Percentiles rank a stretch among this genome's conserved stretches.
Conservation (phyloP, 2,113 vertebrate species). For the Syngnathus typhle region DNA sequence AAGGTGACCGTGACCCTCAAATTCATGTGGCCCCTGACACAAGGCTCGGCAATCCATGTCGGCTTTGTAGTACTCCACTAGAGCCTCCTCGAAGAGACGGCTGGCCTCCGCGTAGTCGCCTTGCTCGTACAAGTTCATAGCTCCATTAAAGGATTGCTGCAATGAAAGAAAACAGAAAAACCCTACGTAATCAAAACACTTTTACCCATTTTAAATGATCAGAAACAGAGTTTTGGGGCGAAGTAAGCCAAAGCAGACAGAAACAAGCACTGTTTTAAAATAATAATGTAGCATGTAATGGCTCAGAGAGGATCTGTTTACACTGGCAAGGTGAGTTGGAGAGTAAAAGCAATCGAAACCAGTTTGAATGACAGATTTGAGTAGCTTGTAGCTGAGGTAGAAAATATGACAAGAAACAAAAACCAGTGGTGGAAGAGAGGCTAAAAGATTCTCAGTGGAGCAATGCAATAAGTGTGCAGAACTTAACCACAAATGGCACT, state of each 20-base stretch:
- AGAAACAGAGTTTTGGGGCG: background rate
- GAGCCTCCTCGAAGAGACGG: slow-evolving; percentile 77
- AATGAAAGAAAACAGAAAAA: background rate
- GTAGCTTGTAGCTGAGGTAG: background rate
- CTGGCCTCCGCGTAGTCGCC: slow-evolving; percentile 75
- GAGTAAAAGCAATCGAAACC: background rate
- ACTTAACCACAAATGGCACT: slow-evolving; percentile 7
- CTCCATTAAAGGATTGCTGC: slow-evolving; percentile 80
- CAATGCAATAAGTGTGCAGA: slow-evolving; percentile 4
- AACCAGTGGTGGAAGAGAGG: background rate
- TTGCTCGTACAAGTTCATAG: slow-evolving; percentile 77
- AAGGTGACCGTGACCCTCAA: slow-evolving; percentile 80
- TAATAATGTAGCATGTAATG: background rate
- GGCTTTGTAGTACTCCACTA: slow-evolving; percentile 79
- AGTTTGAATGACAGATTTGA: background rate
- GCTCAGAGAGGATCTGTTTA: background rate
- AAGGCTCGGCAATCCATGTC: slow-evolving; percentile 81
- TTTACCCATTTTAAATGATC: slow-evolving; percentile 13
- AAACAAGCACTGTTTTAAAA: background rate
- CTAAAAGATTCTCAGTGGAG: slow-evolving; percentile 2
- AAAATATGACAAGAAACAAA: background rate
- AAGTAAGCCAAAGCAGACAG: background rate
- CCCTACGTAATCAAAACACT: too few species aligned
- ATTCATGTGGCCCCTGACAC: slow-evolving; percentile 83
- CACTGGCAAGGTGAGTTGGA: background rate